Base-by-base conservation (phyloP, 2,888 invertebrate species). In the Neoascia interrupta region DNA sequence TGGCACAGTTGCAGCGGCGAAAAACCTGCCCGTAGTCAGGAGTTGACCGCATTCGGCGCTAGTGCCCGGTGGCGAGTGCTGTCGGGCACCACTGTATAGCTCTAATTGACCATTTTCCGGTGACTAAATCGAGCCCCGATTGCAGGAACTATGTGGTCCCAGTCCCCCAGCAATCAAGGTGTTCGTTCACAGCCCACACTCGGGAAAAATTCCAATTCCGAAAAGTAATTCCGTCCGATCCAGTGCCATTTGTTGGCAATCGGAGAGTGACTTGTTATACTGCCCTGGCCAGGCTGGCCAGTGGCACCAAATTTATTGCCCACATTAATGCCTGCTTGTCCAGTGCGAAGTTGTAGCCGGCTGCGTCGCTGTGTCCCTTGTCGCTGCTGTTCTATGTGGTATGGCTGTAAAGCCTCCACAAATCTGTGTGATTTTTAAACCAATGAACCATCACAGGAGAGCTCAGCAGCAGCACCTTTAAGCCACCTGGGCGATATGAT, bases 231-330 rank as follows among this genome's bases (percentile, higher is more conserved):
- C 61, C 51, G 61, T 54, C 49, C 66, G 34, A 79, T 79, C 66
- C 79, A 68, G 79, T 51, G 68, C 79, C 73, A 79, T 79, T 79
- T 73, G 79, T 73, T 79, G 73, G 60, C 79, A 73, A 79, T 73
- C 51, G 66, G 43, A 73, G 45, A 76, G 56, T 79, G 79, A 79
- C 72, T 79, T 79, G 72, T 76, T 72, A 66, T 45, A 51, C 51
- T 36, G 26, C 31, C 26, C 66, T 47, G 53, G 51, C 34, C 72
- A 43, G 47, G 26, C 36, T 31, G 43, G 66, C 60, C 61, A 51
- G 73, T 73, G 79, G 73, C 68, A 73, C 73, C 73, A 66, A 79
- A 79, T 79, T 79, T 73, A 79, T 79, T 79, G 79, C 79, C 73
- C 79, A 79, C 73, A 79, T 79, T 79, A 79, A 79, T 79, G 79